phyloP scores from a whole-genome alignment of 2,113 vertebrate genomes.

The Fregata magnificens region DNA sequence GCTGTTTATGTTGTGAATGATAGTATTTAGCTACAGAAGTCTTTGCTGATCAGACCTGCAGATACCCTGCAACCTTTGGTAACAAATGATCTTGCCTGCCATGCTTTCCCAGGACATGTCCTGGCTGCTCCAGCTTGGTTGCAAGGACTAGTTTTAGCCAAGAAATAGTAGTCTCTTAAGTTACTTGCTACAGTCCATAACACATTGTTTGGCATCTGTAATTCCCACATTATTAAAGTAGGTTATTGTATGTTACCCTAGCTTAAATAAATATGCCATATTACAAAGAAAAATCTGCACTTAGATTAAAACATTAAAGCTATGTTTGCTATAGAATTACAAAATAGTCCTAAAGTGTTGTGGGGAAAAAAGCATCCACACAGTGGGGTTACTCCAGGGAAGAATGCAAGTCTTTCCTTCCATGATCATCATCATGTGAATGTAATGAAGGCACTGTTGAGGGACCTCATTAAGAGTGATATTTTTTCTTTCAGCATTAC shows the following conservation, averaged over 20 bases:
- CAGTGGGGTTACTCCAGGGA: neutral
- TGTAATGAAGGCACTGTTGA: slow-evolving; percentile 5
- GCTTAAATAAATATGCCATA: slow-evolving; percentile 28
- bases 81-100: neutral
- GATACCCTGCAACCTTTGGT: neutral
- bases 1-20: neutral
- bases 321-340: neutral
- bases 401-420: neutral
- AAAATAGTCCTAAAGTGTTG: neutral
- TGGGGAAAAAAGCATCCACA: neutral
- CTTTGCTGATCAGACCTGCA: neutral
- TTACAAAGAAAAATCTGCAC: slow-evolving; percentile 17
- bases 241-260: neutral
- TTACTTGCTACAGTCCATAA: neutral
- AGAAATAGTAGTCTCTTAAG: neutral
- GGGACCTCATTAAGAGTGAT: neutral
- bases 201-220: slow-evolving; percentile 10
- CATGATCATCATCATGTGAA: neutral
- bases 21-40: neutral
- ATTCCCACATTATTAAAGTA: slow-evolving; percentile 14
- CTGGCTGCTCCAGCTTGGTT: neutral
- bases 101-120: neutral
- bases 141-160: neutral
- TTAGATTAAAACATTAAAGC: slow-evolving; percentile 1
- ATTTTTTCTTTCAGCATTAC: neutral